Conservation (phyloP, 23 tunicate species). For the Diplosoma virens region DNA sequence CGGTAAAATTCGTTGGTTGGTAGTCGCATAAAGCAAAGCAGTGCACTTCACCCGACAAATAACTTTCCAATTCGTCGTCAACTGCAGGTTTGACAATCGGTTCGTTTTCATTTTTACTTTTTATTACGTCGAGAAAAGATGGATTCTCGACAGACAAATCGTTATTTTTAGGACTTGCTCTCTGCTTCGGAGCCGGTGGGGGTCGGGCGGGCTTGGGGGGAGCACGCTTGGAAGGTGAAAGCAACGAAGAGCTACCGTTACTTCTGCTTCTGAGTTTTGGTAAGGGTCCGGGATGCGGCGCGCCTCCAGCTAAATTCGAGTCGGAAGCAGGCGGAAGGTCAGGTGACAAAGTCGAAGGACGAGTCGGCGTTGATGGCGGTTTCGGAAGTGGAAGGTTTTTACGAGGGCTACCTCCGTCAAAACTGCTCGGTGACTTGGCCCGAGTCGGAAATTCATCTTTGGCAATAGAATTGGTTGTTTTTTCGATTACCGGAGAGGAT, state of each 20-base stretch:
- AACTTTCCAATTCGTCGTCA: constrained; percentile 38
- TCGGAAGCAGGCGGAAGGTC: too few species aligned
- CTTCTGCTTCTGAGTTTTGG: neutral
- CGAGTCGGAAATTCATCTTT: too few species aligned
- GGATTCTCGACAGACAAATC: neutral
- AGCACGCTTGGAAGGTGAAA: neutral
- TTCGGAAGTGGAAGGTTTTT: constrained; percentile 1
- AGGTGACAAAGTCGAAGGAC: neutral
- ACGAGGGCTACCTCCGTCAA: neutral
- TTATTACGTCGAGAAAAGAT: constrained; percentile 12
- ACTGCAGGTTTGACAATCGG: constrained; percentile 12
- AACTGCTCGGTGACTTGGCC: neutral
- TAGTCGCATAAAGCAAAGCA: constrained; percentile 31
- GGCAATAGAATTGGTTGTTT: constrained; percentile 16
- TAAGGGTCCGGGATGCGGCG: neutral
- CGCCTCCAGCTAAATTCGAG: neutral
- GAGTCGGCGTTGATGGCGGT: neutral
- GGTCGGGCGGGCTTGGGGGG: constrained; percentile 34
- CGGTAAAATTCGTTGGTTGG: constrained; percentile 37
- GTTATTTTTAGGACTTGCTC: neutral
- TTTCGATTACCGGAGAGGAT: neutral
- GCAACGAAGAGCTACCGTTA: too few species aligned
- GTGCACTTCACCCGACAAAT: constrained; percentile 10
- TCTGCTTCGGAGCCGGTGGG: constrained; percentile 7
- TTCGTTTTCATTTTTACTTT: neutral